phyloP scores from a whole-genome alignment of 2,113 vertebrate genomes.

The Lanius ludovicianus region DNA sequence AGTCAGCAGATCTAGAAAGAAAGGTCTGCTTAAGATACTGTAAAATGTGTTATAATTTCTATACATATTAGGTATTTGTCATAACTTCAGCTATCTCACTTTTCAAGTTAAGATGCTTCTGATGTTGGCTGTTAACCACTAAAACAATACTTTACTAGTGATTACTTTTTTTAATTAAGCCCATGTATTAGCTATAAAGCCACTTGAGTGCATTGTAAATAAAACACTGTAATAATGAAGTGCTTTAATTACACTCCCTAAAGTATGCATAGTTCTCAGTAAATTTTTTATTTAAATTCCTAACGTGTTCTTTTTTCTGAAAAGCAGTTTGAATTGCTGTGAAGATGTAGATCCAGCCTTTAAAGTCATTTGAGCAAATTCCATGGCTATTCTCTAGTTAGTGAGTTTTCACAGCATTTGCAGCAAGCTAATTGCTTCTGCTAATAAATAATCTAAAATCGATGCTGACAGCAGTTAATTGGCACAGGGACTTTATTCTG shows the following conservation, averaged over 20 bases:
- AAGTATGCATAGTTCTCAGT: conserved; percentile 66
- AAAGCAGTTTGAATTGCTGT: conserved; percentile 58
- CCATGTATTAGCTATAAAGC: conserved; percentile 72
- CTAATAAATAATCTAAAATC: conserved; percentile 93
- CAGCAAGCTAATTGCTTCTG: conserved; percentile 85
- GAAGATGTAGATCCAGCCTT: conserved; percentile 65
- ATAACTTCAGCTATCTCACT: conserved; percentile 45
- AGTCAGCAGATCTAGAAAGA: conserved; percentile 33
- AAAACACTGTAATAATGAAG: conserved; percentile 72
- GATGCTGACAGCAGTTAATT: conserved; percentile 90
- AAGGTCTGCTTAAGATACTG: conserved; percentile 51
- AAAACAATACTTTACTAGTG: conserved; percentile 73
- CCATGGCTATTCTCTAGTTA: conserved; percentile 75
- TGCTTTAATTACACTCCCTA: conserved; percentile 69
- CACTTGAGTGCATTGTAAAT: conserved; percentile 74
- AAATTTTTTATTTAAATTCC: conserved; percentile 72
- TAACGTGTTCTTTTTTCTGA: conserved; percentile 60
- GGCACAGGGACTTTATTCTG: conserved; percentile 92
- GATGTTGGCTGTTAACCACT: conserved; percentile 60
- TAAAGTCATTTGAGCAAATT: conserved; percentile 79
- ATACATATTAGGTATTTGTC: conserved; percentile 45
- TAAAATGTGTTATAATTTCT: conserved; percentile 54
- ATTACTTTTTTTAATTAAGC: conserved; percentile 78
- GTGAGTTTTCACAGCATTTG: conserved; percentile 81
- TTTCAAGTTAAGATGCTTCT: conserved; percentile 66